A percentile compares a stretch with the other conserved stretches of the same genome.
phyloP scores from a whole-genome alignment of 2,113 vertebrate genomes.

The Corynorhinus townsendii region DNA sequence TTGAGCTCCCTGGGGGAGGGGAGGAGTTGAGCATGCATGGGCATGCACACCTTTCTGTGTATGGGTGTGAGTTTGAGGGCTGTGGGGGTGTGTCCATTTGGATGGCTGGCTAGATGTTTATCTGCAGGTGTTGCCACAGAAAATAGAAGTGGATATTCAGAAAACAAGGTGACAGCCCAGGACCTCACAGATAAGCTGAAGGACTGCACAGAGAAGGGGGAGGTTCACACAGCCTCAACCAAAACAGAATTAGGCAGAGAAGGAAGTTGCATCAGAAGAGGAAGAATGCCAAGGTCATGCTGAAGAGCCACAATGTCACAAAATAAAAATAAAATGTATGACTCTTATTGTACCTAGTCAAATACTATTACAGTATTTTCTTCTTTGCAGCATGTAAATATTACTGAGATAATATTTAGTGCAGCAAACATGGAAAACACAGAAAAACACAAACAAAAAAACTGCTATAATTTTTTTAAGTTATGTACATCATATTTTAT shows the following conservation, averaged over 20 bases:
- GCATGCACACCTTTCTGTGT: neutral
- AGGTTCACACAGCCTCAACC: neutral
- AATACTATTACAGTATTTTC: slow-evolving; percentile 1
- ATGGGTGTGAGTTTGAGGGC: neutral
- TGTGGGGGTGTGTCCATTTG: neutral
- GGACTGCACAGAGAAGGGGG: neutral
- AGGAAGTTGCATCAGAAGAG: slow-evolving; percentile 63
- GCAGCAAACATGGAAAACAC: neutral
- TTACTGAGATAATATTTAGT: slow-evolving; percentile 19
- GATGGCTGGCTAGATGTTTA: neutral
- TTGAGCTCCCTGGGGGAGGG: neutral
- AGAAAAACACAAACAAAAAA: slow-evolving; percentile 31
- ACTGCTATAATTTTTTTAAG: neutral
- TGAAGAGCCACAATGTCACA: slow-evolving; percentile 57
- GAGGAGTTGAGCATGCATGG: neutral
- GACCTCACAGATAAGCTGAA: neutral
- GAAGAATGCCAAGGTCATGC: slow-evolving; percentile 40
- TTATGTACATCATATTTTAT: neutral
- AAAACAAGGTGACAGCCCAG: neutral
- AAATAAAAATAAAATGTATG: slow-evolving; percentile 49
- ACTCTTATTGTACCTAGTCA: slow-evolving; percentile 22
- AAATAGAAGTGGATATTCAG: slow-evolving; percentile 43
- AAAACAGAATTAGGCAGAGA: slow-evolving; percentile 51
- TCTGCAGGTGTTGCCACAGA: neutral
- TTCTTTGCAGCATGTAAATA: slow-evolving; percentile 3